These are phyloP conservation scores for Platycercus adscitus DNA, from an alignment of 2,113 vertebrate genomes.

Conservation along the genomic window DNA sequence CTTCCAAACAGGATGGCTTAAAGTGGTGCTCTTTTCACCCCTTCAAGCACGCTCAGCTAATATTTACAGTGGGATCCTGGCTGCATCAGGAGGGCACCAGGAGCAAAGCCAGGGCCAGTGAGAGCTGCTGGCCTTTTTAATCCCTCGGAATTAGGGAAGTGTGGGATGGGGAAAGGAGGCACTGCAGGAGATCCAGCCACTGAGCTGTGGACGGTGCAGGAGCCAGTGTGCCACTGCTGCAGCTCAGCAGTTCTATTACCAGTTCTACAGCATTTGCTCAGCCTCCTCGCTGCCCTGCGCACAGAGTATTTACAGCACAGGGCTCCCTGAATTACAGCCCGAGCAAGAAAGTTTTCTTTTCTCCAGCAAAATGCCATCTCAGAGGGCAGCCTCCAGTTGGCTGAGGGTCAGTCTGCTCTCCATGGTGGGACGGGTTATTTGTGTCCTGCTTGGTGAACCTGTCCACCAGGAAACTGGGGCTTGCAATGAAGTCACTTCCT, in stretches of 20 bases:
- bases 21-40: constrained; percentile 3
- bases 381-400: not conserved
- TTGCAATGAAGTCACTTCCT: not conserved
- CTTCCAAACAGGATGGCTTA: not conserved
- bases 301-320: not conserved
- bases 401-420: not conserved
- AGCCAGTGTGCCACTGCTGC: not conserved
- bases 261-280: not conserved
- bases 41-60: not conserved
- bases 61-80: constrained; percentile 25
- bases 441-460: not conserved
- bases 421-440: not conserved
- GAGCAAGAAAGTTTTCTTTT: not conserved
- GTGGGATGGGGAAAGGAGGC: not conserved
- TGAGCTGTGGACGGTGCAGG: not conserved
- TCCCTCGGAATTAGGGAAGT: not conserved
- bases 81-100: not conserved
- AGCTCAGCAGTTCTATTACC: not conserved
- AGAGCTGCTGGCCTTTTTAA: not conserved
- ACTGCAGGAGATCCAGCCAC: accelerated
- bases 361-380: not conserved
- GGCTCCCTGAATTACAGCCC: not conserved
- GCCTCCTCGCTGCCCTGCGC: not conserved
- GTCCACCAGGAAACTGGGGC: not conserved
- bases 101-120: not conserved